Percentiles rank a stretch among this genome's conserved stretches.
phyloP scores from a whole-genome alignment of 2,797 vertebrate species.

The Tenualosa thibaudeaui region DNA sequence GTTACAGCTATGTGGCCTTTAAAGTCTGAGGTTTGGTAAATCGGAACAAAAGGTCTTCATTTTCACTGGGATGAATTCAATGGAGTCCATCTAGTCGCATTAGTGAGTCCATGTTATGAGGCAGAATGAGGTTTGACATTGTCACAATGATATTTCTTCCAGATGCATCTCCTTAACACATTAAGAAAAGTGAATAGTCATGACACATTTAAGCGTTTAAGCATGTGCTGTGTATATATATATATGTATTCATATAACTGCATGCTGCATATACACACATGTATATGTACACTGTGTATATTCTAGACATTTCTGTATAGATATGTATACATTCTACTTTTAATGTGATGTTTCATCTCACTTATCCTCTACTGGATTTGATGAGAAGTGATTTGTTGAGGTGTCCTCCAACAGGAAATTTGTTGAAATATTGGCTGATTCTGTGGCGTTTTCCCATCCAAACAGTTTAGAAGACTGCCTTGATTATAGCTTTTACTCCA shows the following conservation, averaged over 20 bases:
- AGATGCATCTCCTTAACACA: constrained; percentile 67
- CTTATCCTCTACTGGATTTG: constrained; percentile 40
- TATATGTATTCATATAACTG: too few species aligned
- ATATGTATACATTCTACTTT: not conserved
- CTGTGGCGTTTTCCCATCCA: constrained; percentile 64
- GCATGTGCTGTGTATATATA: not conserved
- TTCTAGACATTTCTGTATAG: not conserved
- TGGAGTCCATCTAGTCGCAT: constrained; percentile 69
- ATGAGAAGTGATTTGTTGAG: constrained; percentile 40
- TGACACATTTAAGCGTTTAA: not conserved
- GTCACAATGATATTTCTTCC: constrained; percentile 67
- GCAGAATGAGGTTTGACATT: constrained; percentile 68
- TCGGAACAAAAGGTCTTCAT: constrained; percentile 70
- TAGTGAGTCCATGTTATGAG: constrained; percentile 60
- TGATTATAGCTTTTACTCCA: constrained; percentile 59
- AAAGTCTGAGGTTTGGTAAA: constrained; percentile 58
- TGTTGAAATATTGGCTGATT: constrained; percentile 45
- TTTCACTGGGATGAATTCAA: constrained; percentile 70
- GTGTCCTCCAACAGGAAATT: constrained; percentile 41
- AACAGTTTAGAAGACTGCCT: constrained; percentile 52
- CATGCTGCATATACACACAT: not conserved
- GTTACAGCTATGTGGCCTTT: not conserved
- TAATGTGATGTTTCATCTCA: not conserved
- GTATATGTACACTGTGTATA: not conserved
- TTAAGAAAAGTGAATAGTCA: constrained; percentile 29